Evolutionary conservation across 2,797 vertebrate genomes (phyloP).

Genomic region (Carduelis carduelis): DNA sequence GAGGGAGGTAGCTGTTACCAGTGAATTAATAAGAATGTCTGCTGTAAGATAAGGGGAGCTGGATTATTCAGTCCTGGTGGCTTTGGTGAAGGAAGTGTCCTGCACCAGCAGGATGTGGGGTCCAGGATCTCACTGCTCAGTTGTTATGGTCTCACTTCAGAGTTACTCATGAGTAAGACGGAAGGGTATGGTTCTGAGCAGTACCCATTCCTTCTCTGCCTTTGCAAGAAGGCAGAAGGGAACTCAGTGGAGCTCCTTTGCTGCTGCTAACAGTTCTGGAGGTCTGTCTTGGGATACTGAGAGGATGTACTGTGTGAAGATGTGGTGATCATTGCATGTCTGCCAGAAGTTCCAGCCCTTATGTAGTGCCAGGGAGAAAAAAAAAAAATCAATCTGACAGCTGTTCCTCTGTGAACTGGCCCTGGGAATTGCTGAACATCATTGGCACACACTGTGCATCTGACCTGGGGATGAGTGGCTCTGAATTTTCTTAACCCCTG

Average conservation of each 20-base stretch:
- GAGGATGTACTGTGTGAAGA: neutral
- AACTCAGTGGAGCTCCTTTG: neutral
- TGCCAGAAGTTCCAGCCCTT: neutral
- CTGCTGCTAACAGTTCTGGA: neutral
- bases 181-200: neutral
- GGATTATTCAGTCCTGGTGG: neutral
- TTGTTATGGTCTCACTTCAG: neutral
- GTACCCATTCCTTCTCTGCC: neutral
- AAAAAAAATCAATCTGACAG: neutral
- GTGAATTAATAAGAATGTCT: neutral
- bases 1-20: neutral
- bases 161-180: neutral
- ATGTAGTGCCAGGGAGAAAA: neutral
- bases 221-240: neutral
- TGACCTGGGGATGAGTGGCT: neutral
- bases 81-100: neutral
- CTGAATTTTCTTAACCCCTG: neutral
- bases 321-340: neutral
- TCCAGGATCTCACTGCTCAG: neutral
- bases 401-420: neutral
- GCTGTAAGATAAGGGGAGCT: neutral
- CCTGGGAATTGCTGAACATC: neutral
- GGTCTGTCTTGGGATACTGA: neutral
- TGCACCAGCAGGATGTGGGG: neutral
- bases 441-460: neutral